Evolutionary conservation across 2,113 vertebrate genomes (phyloP).

Genomic region (Cephalopterus ornatus): DNA sequence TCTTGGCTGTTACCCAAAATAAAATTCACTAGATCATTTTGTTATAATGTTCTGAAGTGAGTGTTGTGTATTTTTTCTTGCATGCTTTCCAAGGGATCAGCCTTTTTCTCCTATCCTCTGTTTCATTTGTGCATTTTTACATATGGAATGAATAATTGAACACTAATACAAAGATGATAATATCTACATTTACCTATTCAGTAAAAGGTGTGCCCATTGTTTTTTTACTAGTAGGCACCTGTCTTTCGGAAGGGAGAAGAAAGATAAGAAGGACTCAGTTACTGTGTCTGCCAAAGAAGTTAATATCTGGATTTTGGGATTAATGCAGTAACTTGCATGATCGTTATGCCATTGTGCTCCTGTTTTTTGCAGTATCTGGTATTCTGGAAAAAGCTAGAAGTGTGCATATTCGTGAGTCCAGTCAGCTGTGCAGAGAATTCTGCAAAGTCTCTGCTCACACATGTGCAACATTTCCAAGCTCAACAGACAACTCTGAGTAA

Average conservation of each 20-base stretch:
- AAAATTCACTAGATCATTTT: constrained; percentile 71
- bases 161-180: accelerated
- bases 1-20: constrained; percentile 70
- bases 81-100: not conserved
- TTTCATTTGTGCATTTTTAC: not conserved
- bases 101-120: not conserved
- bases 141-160: not conserved
- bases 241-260: not conserved
- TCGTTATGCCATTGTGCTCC: not conserved
- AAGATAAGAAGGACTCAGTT: not conserved
- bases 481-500: not conserved
- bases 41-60: constrained; percentile 51
- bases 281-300: not conserved
- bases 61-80: constrained; percentile 49
- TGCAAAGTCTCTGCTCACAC: not conserved
- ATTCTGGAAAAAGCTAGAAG: not conserved
- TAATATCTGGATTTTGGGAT: not conserved
- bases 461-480: too few species aligned
- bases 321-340: not conserved
- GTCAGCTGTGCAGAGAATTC: not conserved
- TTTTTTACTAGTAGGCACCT: not conserved
- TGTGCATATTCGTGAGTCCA: not conserved
- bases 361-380: not conserved
- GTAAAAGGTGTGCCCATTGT: not conserved
- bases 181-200: not conserved